These are phyloP conservation scores for Myiagra hebetior DNA, from an alignment of 2,113 vertebrate genomes.

Conservation along the genomic window DNA sequence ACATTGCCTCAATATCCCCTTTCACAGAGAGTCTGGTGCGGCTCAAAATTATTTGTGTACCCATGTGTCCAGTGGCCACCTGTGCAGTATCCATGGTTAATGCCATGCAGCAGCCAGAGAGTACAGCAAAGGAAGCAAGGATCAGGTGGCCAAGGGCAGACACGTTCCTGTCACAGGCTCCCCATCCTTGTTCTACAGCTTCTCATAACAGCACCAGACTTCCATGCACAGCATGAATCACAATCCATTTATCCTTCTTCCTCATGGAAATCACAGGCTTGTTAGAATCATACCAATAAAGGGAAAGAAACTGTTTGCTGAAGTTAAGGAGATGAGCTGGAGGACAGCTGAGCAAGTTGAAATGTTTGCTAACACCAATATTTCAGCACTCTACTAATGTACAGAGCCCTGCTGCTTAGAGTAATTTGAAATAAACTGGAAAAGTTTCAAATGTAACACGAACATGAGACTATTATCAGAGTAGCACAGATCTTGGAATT, in stretches of 20 bases:
- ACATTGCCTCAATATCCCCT: background rate
- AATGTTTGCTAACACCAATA: background rate
- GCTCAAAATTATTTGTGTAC: background rate
- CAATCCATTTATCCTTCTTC: background rate
- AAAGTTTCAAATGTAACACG: background rate
- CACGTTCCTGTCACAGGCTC: background rate
- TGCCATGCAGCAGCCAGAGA: background rate
- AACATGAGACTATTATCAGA: background rate
- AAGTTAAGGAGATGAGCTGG: background rate
- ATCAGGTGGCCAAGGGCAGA: background rate
- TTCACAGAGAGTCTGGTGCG: background rate
- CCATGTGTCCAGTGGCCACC: background rate
- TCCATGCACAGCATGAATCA: rapidly evolving
- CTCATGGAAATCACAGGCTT: background rate
- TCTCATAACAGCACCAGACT: background rate
- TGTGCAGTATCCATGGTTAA: background rate
- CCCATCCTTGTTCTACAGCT: background rate
- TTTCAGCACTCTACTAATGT: background rate
- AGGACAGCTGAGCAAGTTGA: background rate
- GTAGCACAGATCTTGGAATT: background rate
- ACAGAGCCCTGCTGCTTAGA: background rate
- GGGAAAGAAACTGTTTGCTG: background rate
- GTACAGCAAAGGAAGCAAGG: background rate
- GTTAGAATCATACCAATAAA: background rate
- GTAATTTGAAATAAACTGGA: background rate